Conservation (phyloP, 2,888 invertebrate species). For the Pristionchus maxplancki region DNA sequence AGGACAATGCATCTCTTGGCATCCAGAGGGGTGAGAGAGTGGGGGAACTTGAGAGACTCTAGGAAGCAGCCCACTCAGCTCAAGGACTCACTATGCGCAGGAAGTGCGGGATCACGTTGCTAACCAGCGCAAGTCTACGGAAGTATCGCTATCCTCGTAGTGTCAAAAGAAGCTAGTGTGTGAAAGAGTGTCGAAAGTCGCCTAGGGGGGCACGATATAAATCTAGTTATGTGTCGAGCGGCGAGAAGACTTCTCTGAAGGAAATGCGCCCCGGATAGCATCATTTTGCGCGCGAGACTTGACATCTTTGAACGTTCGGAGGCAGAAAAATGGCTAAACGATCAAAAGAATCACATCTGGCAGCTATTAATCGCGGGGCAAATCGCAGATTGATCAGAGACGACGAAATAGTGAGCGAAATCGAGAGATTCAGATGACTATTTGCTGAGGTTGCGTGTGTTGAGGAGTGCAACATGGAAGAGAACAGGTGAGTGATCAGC, state of each 20-base stretch:
- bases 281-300: background rate
- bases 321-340: background rate
- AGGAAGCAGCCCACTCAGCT: background rate
- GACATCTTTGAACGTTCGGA: background rate
- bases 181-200: conserved; percentile 6
- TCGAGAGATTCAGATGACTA: background rate
- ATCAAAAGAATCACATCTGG: background rate
- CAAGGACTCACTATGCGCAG: conserved; percentile 10
- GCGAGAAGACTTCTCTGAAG: background rate
- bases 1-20: too few relatives aligned
- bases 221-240: background rate
- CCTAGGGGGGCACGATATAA: conserved; percentile 13
- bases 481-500: background rate
- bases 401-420: background rate
- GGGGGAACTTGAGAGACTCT: background rate
- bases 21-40: background rate
- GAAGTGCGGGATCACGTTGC: conserved; percentile 13
- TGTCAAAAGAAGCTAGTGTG: background rate
- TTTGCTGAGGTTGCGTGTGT: background rate
- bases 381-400: background rate
- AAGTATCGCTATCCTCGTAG: background rate
- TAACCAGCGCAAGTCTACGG: background rate
- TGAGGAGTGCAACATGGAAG: background rate
- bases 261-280: background rate
- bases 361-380: background rate